These are phyloP conservation scores for Ctenodactylus gundi DNA, from an alignment of 2,113 vertebrate genomes.

Conservation along the genomic window DNA sequence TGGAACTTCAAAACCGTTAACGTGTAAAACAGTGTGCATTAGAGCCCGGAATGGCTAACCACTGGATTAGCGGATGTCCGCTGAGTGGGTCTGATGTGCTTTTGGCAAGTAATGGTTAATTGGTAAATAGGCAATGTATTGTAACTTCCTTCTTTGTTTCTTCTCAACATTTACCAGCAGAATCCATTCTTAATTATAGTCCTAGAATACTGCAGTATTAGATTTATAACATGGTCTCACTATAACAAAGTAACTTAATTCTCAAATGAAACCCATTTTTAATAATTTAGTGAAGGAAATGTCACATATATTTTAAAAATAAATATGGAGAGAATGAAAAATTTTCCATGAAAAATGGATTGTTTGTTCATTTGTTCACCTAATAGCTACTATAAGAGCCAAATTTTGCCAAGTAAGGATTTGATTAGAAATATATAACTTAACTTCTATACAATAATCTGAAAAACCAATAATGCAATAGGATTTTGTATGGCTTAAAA, in stretches of 20 bases:
- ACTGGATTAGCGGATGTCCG: constrained; percentile 93
- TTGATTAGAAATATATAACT: constrained; percentile 55
- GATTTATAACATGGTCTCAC: not conserved
- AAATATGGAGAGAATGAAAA: constrained; percentile 8
- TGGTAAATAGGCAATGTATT: constrained; percentile 72
- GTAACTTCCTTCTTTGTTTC: constrained; percentile 60
- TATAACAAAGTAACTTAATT: constrained; percentile 1
- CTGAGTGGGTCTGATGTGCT: constrained; percentile 88
- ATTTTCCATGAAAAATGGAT: constrained; percentile 7
- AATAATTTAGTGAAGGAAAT: constrained; percentile 41
- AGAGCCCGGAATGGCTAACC: constrained; percentile 89
- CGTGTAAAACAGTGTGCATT: constrained; percentile 94
- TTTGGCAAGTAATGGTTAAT: constrained; percentile 84
- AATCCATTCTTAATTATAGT: constrained; percentile 72
- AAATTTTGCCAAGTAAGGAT: constrained; percentile 60
- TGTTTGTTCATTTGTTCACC: constrained; percentile 32
- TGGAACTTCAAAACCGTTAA: constrained; percentile 90
- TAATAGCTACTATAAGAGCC: not conserved
- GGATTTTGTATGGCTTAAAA: constrained; percentile 47
- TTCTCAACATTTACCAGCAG: constrained; percentile 59
- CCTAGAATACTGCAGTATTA: constrained; percentile 36
- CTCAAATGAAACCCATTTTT: constrained; percentile 40
- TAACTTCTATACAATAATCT: constrained; percentile 35
- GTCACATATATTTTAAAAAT: not conserved
- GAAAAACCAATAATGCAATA: constrained; percentile 36